Base-by-base conservation (phyloP, 1,140 invertebrate genomes). In the Tetramorium parvispinum region DNA sequence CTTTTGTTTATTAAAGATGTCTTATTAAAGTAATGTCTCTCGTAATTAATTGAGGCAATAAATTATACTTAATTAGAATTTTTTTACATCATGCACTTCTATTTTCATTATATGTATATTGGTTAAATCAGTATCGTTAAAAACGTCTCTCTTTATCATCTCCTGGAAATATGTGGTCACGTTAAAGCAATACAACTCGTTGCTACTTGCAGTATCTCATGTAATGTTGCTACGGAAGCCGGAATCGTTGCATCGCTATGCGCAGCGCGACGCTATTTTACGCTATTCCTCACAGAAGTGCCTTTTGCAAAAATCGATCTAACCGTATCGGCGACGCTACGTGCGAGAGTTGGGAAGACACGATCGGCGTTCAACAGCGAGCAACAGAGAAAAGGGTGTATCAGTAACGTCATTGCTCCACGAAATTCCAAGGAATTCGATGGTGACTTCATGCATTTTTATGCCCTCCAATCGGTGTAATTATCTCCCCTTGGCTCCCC, bases 391-490 rank as follows among this genome's bases (percentile, higher is more conserved):
- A 13, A 51, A 65, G 21, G n/a, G 49, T 59, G 32, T 78, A 78
- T 85, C 46, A 53, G 59, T 40, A 85, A 77, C 16, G 73, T 76
- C 75, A 78, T 79, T 73, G 77, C 61, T 46, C 21, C 46, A 75
- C 16, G 21, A 85, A 79, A 87, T 75, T 85, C 59, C 53, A 73
- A 87, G 71, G 57, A 88, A 88, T 81, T 88, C 65, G 65, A 75
- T 73, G 24, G 59, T 63, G 65, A 83, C 88, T 83, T 90, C 86
- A 91, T 91, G 88, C 89, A 91, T 91, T 91, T 91, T 91, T 91
- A 91, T 90, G 46, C 83, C 10, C 51, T 75, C 51, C 89, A 86
- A 91, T 91, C 88, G 89, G 65, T 61, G 76, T 91, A 91, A 91
- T 89, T 91, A 86, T 91, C 59, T 66, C 13, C 32, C 37, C 32